Evolutionary conservation across 2,113 vertebrate genomes (phyloP).

Genomic region (Asarcornis scutulata): DNA sequence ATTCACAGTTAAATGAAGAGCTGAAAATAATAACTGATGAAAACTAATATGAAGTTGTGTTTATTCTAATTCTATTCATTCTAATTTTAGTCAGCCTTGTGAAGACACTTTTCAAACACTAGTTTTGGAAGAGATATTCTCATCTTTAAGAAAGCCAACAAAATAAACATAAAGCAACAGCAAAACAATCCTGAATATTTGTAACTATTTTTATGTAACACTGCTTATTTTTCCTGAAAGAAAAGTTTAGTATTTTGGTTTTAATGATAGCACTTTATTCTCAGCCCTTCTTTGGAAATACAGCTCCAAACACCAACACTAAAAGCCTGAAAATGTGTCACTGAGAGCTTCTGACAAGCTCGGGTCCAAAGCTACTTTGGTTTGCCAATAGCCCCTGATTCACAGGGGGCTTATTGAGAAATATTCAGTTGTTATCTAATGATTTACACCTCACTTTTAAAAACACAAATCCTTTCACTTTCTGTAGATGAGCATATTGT

Average conservation of each 20-base stretch:
- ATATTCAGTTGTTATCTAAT: background rate
- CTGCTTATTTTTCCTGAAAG: constrained; percentile 6
- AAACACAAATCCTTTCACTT: background rate
- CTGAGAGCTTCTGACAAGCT: background rate
- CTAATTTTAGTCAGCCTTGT: constrained; percentile 52
- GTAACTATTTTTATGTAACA: constrained; percentile 16
- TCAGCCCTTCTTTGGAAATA: background rate
- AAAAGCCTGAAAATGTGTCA: background rate
- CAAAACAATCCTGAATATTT: constrained; percentile 22
- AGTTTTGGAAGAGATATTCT: constrained; percentile 52
- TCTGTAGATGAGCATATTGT: accelerated
- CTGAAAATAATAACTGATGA: constrained; percentile 53
- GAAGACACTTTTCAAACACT: constrained; percentile 5
- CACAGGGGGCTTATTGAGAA: background rate
- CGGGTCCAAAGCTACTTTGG: background rate
- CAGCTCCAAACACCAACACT: background rate
- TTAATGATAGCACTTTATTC: background rate
- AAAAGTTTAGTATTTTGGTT: background rate
- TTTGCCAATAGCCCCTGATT: background rate
- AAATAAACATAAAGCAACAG: constrained; percentile 14
- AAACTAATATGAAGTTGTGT: constrained; percentile 49
- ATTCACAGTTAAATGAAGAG: constrained; percentile 47
- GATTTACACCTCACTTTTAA: background rate
- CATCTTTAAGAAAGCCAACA: constrained; percentile 56
- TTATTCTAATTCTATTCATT: constrained; percentile 62